Base-by-base conservation (phyloP, 2,888 invertebrate genomes). In the Nomada goodeniana region DNA sequence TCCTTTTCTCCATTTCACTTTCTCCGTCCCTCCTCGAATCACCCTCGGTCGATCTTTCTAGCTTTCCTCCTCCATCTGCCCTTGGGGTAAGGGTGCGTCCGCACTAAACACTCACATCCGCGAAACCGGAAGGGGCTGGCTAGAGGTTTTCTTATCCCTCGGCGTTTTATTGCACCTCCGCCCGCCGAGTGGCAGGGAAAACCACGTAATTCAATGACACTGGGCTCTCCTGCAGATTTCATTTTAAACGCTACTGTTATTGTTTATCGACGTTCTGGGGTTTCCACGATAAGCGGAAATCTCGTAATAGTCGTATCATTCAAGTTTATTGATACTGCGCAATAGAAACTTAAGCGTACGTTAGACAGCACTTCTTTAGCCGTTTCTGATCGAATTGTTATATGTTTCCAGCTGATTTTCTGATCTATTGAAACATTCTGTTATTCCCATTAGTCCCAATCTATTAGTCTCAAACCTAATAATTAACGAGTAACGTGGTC, bases 131-230 rank as follows among this genome's bases (percentile, higher is more conserved):
- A 82, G 74, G 86, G 64, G 55, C 67, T 73, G 60, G 82, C 78
- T 82, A 70, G 76, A 67, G 59, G 64, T 84, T 75, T 82, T 76
- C 79, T 86, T 78, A 82, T 82, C 79, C 81, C 80, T 79, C 65
- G 63, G 50, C 77, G 68, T 80, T 84, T 85, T 87, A 83, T 80
- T 77, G 50, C 77, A 60, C 79, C 82, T 80, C 76, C 63, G 80
- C 73, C 59, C 71, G 69, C 75, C 80, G 72, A 84, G 77, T 77
- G 74, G 47, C 76, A 42, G 75, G 67, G 82, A 78, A 83, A 88
- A 76, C 75, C 77, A 71, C 78, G 83, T 86, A 85, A 88, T 86
- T 88, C 85, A 83, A 88, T 84, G 83, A 84, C 67, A 36, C 76
- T 11, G 57, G 29, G 1, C 42, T 15, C 69, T 44, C 26, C n/a